These are phyloP conservation scores for Leucophenga varia DNA, from an alignment of 1,140 invertebrate species.

Conservation along the genomic window DNA sequence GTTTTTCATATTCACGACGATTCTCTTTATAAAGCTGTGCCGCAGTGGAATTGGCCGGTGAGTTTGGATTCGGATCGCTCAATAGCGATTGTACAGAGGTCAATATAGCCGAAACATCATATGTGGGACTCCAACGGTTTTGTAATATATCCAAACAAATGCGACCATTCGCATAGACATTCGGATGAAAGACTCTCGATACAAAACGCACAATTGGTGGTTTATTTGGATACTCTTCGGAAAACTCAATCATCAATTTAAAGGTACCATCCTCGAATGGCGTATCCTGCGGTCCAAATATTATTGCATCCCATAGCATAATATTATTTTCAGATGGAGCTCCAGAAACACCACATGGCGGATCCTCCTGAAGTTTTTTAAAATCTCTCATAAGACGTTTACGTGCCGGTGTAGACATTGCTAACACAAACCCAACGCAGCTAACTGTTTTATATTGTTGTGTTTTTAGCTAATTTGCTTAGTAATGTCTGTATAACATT, in stretches of 20 bases:
- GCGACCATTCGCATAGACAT: slow-evolving; percentile 99
- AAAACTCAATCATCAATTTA: slow-evolving; percentile 99
- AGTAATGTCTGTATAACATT: too few species aligned
- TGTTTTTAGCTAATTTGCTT: too few species aligned
- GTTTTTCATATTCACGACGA: slow-evolving; percentile 92
- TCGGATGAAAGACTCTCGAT: slow-evolving; percentile 99
- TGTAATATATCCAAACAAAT: slow-evolving; percentile 99
- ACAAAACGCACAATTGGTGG: slow-evolving; percentile 98
- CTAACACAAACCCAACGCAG: too few species aligned
- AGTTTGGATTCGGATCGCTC: slow-evolving; percentile 96
- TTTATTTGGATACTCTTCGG: slow-evolving; percentile 99
- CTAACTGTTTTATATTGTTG: too few species aligned
- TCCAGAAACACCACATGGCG: slow-evolving; percentile 96
- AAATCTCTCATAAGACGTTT: slow-evolving; percentile 97
- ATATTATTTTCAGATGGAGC: slow-evolving; percentile 99
- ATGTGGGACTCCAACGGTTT: slow-evolving; percentile 99
- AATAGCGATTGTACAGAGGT: slow-evolving; percentile 92
- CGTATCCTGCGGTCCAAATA: slow-evolving; percentile 98
- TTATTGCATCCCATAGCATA: slow-evolving; percentile 99
- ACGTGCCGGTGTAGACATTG: slow-evolving; percentile 97
- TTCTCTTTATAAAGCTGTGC: slow-evolving; percentile 96
- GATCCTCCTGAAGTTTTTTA: slow-evolving; percentile 98
- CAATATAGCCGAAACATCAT: slow-evolving; percentile 98
- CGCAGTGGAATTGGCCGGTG: slow-evolving; percentile 93
- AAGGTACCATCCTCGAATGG: slow-evolving; percentile 99